Conservation (phyloP, 1,140 invertebrate genomes). For the Metopolophium dirhodum region DNA sequence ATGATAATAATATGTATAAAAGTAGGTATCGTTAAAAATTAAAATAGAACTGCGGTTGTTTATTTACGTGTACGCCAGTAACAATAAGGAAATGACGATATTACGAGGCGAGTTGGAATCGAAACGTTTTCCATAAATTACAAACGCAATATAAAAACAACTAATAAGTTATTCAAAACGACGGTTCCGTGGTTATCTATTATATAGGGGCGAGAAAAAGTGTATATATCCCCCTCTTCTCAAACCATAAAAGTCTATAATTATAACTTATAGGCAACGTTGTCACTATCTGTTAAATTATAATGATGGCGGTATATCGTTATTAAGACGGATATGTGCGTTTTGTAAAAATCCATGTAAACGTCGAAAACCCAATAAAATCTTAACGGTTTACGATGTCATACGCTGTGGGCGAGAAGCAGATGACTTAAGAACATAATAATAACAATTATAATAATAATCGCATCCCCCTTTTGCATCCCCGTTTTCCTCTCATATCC, state of each 20-base stretch:
- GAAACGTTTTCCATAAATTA: constrained; percentile 26
- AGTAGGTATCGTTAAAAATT: neutral
- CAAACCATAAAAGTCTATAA: neutral
- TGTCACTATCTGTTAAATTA: neutral
- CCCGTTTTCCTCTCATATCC: too few species aligned
- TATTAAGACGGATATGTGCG: neutral
- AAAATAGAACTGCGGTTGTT: neutral
- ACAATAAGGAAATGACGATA: neutral
- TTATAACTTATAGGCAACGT: neutral
- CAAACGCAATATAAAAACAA: neutral
- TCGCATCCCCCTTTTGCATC: too few species aligned
- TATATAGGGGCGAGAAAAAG: neutral
- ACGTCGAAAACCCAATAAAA: neutral
- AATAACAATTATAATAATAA: too few species aligned
- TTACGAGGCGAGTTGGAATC: neutral
- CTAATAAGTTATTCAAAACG: constrained; percentile 13
- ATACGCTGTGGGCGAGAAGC: too few species aligned
- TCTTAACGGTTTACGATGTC: too few species aligned
- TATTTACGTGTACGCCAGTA: neutral
- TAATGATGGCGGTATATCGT: neutral
- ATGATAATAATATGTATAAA: neutral
- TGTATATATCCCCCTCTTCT: neutral
- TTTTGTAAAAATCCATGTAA: neutral
- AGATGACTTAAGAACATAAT: too few species aligned
- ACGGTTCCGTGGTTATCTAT: neutral